Percentiles rank a stretch among this genome's conserved stretches.
Conservation (phyloP, 2,888 invertebrate genomes). For the Diaperis boleti region DNA sequence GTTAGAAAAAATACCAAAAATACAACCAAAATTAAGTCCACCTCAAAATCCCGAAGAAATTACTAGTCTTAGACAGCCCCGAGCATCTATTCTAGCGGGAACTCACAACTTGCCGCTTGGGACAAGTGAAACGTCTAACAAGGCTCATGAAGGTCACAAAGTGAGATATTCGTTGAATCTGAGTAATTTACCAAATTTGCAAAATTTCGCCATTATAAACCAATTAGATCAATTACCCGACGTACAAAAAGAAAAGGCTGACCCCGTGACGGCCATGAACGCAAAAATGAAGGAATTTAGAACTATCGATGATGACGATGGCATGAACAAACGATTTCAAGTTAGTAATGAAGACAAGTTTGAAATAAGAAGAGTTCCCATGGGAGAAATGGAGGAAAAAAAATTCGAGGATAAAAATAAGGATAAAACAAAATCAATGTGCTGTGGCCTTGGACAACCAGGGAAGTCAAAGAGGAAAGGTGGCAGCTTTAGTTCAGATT, state of each 20-base stretch:
- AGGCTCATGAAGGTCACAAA: constrained; percentile 6
- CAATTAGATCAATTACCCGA: constrained; percentile 11
- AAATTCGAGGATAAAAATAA: neutral
- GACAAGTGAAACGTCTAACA: too few relatives aligned
- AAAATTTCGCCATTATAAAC: neutral
- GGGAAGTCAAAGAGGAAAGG: constrained; percentile 10
- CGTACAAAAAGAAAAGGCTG: neutral
- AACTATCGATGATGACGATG: constrained; percentile 21
- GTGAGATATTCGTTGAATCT: constrained; percentile 11
- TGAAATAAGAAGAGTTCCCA: constrained; percentile 18
- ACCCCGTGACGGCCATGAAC: constrained; percentile 1
- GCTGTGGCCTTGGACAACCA: constrained; percentile 19
- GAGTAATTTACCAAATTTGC: neutral
- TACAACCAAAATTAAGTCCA: too few relatives aligned
- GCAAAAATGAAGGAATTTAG: constrained; percentile 26
- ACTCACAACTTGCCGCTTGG: too few relatives aligned
- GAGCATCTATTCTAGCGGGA: too few relatives aligned
- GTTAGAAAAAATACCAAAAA: too few relatives aligned
- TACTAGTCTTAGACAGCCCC: too few relatives aligned
- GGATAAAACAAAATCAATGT: constrained; percentile 3
- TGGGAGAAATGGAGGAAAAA: neutral
- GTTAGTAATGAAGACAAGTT: constrained; percentile 17
- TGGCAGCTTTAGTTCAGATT: neutral
- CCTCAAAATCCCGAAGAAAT: too few relatives aligned
- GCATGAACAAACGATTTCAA: constrained; percentile 8